These are phyloP conservation scores for Drosophila prosaltans DNA, from an alignment of 1,140 invertebrate species.

Conservation along the genomic window DNA sequence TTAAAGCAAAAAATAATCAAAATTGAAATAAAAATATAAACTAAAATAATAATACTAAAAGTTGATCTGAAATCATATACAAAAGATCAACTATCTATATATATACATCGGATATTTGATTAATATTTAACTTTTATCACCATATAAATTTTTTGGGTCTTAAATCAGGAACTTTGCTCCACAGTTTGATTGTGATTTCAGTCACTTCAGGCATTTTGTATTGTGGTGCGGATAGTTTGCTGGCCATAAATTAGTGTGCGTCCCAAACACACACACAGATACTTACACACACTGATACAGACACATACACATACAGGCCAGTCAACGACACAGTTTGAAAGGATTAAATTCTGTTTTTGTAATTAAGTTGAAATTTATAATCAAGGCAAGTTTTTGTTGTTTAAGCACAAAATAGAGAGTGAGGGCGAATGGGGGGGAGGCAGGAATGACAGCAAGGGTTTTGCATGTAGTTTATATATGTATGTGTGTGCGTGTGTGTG, in stretches of 20 bases:
- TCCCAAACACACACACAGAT: conserved; percentile 40
- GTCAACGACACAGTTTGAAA: conserved; percentile 73
- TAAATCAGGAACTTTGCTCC: conserved; percentile 12
- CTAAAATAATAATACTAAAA: no score
- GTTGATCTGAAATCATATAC: no score
- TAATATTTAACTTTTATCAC: no score
- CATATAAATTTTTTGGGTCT: no score
- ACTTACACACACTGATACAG: conserved; percentile 6
- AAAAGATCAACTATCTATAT: no score
- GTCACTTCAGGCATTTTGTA: conserved; percentile 27
- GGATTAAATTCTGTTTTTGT: conserved; percentile 81
- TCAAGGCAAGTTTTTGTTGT: conserved; percentile 65
- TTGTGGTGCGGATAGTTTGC: conserved; percentile 65
- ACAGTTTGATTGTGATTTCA: conserved; percentile 41
- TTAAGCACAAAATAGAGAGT: conserved; percentile 21
- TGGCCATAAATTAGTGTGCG: conserved; percentile 74
- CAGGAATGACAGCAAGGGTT: not conserved
- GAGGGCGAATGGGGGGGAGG: not conserved
- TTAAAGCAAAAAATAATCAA: no score
- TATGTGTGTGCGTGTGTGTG: conserved; percentile 23
- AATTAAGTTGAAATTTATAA: conserved; percentile 82
- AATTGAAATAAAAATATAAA: no score
- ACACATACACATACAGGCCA: conserved; percentile 24
- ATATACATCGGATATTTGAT: no score
- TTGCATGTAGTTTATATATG: no score